Conservation (phyloP, 1,140 invertebrate species). For the Caenorhabditis brenneri region DNA sequence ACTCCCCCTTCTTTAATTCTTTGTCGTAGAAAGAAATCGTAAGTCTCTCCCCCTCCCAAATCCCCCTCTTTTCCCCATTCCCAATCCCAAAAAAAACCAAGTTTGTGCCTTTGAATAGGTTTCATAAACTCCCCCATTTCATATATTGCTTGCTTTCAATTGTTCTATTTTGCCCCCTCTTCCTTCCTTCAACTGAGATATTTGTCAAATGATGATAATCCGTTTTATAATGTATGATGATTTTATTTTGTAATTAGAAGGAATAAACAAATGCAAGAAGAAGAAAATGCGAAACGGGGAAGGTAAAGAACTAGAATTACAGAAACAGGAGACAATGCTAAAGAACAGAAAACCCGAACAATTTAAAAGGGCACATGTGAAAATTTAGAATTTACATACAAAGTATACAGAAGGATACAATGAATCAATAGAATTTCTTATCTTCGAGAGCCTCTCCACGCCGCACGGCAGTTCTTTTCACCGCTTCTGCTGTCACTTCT, state of each 20-base stretch:
- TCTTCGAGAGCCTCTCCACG: background rate
- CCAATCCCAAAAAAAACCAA: background rate
- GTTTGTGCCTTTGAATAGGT: slow-evolving; percentile 11
- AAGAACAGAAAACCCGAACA: background rate
- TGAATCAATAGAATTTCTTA: background rate
- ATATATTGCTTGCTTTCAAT: slow-evolving; percentile 3
- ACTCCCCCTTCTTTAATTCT: slow-evolving; percentile 5
- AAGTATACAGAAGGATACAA: too few species aligned
- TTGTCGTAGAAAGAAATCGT: slow-evolving; percentile 37
- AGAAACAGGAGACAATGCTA: too few species aligned
- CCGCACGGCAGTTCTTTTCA: background rate
- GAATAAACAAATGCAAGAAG: background rate
- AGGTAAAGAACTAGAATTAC: background rate
- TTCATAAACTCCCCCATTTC: background rate
- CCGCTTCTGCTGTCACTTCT: slow-evolving; percentile 60
- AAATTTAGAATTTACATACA: background rate
- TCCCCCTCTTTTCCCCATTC: background rate
- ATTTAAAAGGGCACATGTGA: background rate
- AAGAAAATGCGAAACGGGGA: background rate
- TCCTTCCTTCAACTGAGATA: too few species aligned
- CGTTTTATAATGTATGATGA: background rate
- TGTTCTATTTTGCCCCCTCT: background rate
- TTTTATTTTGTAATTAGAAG: background rate
- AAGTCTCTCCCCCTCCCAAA: too few species aligned
- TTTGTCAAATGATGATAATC: too few species aligned